A percentile compares a stretch with the other conserved stretches of the same genome.
phyloP scores from a whole-genome alignment of 2,113 vertebrate genomes.

The Oncorhynchus mykiss region DNA sequence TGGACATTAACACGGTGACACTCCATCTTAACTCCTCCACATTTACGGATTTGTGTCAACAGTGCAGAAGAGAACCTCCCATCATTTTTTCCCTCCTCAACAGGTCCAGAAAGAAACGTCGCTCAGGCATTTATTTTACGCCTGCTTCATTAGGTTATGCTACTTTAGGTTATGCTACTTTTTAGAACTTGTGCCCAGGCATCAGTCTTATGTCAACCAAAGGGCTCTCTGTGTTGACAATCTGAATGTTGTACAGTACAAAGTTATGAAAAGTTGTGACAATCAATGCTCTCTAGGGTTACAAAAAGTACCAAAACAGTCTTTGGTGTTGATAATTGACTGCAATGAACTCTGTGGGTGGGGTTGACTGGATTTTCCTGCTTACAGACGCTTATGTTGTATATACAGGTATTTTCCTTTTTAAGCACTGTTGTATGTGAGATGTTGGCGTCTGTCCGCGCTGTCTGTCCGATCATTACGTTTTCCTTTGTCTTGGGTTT shows the following conservation, averaged over 20 bases:
- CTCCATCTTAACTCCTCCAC: too few relatives aligned
- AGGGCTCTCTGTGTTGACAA: constrained; percentile 46
- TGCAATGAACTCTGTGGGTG: constrained; percentile 16
- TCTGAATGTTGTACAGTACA: constrained; percentile 60
- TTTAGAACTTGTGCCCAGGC: constrained; percentile 12
- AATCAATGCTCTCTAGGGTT: constrained; percentile 48
- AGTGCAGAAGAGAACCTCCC: too few relatives aligned
- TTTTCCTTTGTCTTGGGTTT: constrained; percentile 53
- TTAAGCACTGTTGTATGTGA: constrained; percentile 49
- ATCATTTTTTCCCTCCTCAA: too few relatives aligned
- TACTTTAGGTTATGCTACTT: too few relatives aligned
- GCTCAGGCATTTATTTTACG: too few relatives aligned
- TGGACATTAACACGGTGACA: too few relatives aligned
- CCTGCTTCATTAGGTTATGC: too few relatives aligned
- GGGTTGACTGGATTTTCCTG: constrained; percentile 25
- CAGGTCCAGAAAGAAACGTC: too few relatives aligned
- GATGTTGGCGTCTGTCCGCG: constrained; percentile 62
- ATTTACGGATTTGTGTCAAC: too few relatives aligned
- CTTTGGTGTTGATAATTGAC: constrained; percentile 33
- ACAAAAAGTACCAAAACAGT: neutral
- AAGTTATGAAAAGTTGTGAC: constrained; percentile 47
- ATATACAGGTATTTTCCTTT: constrained; percentile 19
- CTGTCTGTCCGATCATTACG: constrained; percentile 37
- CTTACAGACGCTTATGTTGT: neutral
- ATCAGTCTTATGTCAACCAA: constrained; percentile 30